A percentile compares a stretch with the other conserved stretches of the same genome.
Conservation (phyloP, 2,888 invertebrate genomes). For the Bedellia somnulentella region DNA sequence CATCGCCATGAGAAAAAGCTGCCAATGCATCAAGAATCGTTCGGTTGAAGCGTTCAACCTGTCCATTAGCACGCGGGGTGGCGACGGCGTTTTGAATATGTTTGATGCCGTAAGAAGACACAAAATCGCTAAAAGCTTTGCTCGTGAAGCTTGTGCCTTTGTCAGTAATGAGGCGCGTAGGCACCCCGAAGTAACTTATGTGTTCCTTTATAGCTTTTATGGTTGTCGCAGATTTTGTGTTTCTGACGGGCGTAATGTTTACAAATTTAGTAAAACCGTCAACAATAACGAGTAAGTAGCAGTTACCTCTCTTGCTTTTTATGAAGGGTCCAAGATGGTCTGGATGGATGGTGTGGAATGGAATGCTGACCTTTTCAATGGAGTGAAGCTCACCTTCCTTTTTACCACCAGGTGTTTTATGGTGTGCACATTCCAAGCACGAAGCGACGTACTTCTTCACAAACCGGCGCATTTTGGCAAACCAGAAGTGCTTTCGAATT, state of each 20-base stretch:
- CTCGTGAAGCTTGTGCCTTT: conserved; percentile 11
- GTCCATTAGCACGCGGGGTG: conserved; percentile 13
- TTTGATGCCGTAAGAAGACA: conserved; percentile 4
- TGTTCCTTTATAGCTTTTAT: conserved; percentile 9
- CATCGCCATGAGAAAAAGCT: too few species aligned
- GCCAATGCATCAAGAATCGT: conserved; percentile 10
- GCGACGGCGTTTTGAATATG: conserved; percentile 12
- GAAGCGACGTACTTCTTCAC: too few species aligned
- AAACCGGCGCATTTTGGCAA: too few species aligned
- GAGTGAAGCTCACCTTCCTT: too few species aligned
- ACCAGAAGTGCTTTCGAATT: too few species aligned
- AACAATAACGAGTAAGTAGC: conserved; percentile 10
- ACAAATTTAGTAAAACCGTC: conserved; percentile 12
- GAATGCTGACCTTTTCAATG: too few species aligned
- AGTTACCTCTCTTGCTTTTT: too few species aligned
- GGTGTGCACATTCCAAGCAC: too few species aligned
- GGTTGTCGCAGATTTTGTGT: conserved; percentile 10
- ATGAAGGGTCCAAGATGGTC: too few species aligned
- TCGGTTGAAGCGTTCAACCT: conserved; percentile 12
- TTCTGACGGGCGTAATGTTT: conserved; percentile 9
- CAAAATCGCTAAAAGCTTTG: conserved; percentile 6
- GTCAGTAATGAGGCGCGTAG: conserved; percentile 12
- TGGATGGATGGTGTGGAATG: conserved; percentile 4
- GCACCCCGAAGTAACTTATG: conserved; percentile 11
- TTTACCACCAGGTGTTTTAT: too few species aligned